A percentile compares a stretch with the other conserved stretches of the same genome.
phyloP scores from a whole-genome alignment of 2,113 vertebrate genomes.

The Phyllostomus hastatus region DNA sequence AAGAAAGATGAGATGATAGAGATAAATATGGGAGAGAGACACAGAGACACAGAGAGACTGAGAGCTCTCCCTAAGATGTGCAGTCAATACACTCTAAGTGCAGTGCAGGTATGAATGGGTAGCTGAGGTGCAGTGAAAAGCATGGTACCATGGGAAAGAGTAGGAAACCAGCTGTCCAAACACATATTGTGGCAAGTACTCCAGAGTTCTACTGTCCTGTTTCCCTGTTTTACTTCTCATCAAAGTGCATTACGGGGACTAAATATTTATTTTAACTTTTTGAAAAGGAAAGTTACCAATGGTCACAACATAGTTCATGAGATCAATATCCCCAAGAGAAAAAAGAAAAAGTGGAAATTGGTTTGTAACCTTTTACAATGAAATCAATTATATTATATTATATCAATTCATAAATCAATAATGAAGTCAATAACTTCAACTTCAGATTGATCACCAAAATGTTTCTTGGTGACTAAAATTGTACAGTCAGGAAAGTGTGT shows the following conservation, averaged over 20 bases:
- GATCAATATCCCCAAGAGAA: neutral
- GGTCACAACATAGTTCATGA: neutral
- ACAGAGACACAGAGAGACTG: neutral
- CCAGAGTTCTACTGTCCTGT: too few species aligned
- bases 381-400: neutral
- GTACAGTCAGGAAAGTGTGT: neutral
- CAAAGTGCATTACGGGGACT: neutral
- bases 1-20: neutral
- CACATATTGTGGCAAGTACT: rapidly evolving
- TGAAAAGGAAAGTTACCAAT: neutral
- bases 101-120: rapidly evolving
- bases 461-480: neutral
- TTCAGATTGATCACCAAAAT: neutral
- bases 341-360: neutral
- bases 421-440: neutral
- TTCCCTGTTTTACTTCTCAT: neutral
- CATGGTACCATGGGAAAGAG: rapidly evolving
- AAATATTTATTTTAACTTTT: neutral
- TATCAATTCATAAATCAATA: too few species aligned
- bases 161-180: rapidly evolving
- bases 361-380: neutral
- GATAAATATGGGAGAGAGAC: neutral
- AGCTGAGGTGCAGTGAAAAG: neutral
- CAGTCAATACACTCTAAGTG: rapidly evolving
- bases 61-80: neutral